Evolutionary conservation across 2,888 invertebrate species (phyloP).

Genomic region (Malachius bipustulatus): DNA sequence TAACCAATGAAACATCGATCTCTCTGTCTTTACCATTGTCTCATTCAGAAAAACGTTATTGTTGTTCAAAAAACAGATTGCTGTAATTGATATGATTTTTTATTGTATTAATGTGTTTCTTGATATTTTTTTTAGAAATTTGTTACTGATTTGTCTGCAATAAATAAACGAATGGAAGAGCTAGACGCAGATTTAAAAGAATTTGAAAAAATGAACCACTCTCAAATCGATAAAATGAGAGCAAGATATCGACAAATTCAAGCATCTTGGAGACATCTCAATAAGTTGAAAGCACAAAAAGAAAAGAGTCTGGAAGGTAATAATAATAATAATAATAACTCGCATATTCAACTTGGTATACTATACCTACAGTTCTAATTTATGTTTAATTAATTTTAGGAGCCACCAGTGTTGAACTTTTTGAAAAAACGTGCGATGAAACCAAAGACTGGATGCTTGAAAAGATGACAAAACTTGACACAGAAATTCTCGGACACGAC

Average conservation of each 20-base stretch:
- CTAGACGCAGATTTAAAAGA: constrained; percentile 80
- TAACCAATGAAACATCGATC: no score
- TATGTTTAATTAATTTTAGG: constrained; percentile 16
- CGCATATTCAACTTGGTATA: neutral
- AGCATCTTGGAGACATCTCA: constrained; percentile 77
- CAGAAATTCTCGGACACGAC: constrained; percentile 66
- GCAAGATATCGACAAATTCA: constrained; percentile 72
- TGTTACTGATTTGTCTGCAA: constrained; percentile 89
- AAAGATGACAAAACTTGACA: constrained; percentile 83
- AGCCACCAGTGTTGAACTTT: constrained; percentile 73
- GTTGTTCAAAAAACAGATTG: no score
- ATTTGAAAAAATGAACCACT: constrained; percentile 73
- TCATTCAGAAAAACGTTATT: no score
- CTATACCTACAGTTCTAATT: constrained; percentile 1
- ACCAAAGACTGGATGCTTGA: constrained; percentile 96
- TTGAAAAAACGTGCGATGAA: constrained; percentile 92
- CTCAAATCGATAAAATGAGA: constrained; percentile 69
- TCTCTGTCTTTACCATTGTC: no score
- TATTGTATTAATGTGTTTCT: constrained; percentile 1
- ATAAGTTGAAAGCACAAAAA: constrained; percentile 75
- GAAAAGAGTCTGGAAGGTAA: constrained; percentile 80
- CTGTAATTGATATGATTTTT: no score
- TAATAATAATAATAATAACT: neutral
- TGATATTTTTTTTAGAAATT: constrained; percentile 54
- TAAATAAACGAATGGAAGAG: constrained; percentile 79